Base-by-base conservation (phyloP, 2,888 invertebrate species). In the Helobdella robusta region DNA sequence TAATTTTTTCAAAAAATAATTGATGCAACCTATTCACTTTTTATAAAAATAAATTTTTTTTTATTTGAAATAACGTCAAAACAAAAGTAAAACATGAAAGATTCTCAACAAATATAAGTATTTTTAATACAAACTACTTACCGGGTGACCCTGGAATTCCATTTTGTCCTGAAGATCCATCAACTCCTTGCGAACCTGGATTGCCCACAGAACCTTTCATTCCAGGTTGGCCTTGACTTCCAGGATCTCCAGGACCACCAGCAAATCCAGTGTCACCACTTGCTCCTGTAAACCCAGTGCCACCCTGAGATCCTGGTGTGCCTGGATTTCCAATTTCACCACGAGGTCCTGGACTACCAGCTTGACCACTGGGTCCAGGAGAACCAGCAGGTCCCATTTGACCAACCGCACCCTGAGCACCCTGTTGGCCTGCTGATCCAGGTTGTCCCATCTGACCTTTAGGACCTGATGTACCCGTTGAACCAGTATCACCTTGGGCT, bases 91-190 rank as follows among this genome's bases (percentile, higher is more conserved):
- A n/a, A 32, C 70, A 68, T 36, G 46, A 46, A 15, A 44, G n/a
- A n/a, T n/a, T n/a, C n/a, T n/a, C n/a, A n/a, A n/a, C n/a, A n/a
- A n/a, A n/a, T n/a, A n/a, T n/a, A n/a, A n/a, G n/a, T n/a, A n/a
- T n/a, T n/a, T n/a, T n/a, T n/a, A n/a, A n/a, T n/a, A n/a, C n/a
- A n/a, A n/a, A n/a, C n/a, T n/a, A n/a, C n/a, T n/a, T 59, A 18
- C 68, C 68, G 25, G 67, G 58, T 23, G 58, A 20, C 11, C 69
- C 69, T 44, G 62, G 15, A n/a, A 23, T 44, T 34, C 69, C 69
- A 18, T 58, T 30, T 6, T 46, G 63, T 8, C 68, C 68, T 0
- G 59, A 20, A 23, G 11, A 30, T 0, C 66, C 66, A 35, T 23
- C 23, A 20, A 34, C 4, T 28, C 56, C 56, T n/a, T 25, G 32